Evolutionary conservation across 2,888 invertebrate species (phyloP).

Genomic region (Drosophila anomelani): DNA sequence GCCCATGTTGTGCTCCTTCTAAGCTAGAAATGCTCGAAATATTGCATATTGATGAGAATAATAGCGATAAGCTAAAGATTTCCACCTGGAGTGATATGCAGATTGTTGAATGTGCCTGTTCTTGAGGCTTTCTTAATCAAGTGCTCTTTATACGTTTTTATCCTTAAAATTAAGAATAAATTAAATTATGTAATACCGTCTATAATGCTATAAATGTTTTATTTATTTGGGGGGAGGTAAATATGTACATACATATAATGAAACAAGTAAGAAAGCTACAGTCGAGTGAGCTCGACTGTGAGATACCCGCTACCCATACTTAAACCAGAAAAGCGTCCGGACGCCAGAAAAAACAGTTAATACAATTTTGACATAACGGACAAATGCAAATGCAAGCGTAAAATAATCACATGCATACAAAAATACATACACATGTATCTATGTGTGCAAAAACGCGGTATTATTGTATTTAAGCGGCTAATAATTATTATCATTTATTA

Average conservation of each 20-base stretch:
- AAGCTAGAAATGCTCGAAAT: constrained; percentile 88
- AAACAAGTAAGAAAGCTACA: too few species aligned
- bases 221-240: neutral
- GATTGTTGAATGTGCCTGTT: constrained; percentile 90
- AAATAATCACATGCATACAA: too few species aligned
- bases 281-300: too few species aligned
- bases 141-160: neutral
- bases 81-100: constrained; percentile 90
- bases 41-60: constrained; percentile 88
- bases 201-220: neutral
- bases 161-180: constrained; percentile 1
- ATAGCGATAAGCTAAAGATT: constrained; percentile 87
- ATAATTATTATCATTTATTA: too few species aligned
- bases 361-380: too few species aligned
- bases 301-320: too few species aligned
- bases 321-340: too few species aligned
- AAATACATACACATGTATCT: too few species aligned
- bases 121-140: constrained; percentile 80
- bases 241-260: neutral
- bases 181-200: neutral
- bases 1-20: constrained; percentile 89
- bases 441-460: too few species aligned
- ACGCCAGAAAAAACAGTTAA: too few species aligned
- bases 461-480: too few species aligned
- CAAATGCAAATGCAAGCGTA: too few species aligned